phyloP scores from a whole-genome alignment of 1,140 invertebrate genomes.

The Leptinotarsa defecta region DNA sequence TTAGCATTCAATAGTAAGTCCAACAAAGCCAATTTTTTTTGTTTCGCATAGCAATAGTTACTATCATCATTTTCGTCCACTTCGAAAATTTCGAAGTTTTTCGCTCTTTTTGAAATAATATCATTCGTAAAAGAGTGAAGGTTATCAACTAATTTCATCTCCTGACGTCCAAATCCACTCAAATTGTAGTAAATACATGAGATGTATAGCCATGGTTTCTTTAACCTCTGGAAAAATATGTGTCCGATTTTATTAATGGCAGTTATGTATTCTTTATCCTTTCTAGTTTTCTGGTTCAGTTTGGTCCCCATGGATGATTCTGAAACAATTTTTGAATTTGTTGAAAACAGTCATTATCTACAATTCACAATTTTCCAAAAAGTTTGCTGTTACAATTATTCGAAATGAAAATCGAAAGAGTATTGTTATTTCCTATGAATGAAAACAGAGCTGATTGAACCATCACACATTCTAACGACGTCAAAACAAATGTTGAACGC shows the following conservation, averaged over 20 bases:
- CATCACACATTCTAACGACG: no score
- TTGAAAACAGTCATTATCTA: no score
- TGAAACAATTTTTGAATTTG: conserved; percentile 47
- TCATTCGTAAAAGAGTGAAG: conserved; percentile 67
- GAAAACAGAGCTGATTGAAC: no score
- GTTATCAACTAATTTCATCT: conserved; percentile 60
- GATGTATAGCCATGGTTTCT: conserved; percentile 66
- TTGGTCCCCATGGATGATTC: conserved; percentile 83
- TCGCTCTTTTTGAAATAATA: conserved; percentile 50
- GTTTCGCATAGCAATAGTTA: conserved; percentile 42
- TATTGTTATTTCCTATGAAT: no score
- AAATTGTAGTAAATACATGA: conserved; percentile 60
- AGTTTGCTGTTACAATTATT: no score
- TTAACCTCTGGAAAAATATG: conserved; percentile 58
- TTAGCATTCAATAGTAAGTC: conserved; percentile 73
- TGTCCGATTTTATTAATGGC: conserved; percentile 56
- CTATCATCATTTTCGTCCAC: background rate
- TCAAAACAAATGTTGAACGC: no score
- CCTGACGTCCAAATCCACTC: conserved; percentile 51
- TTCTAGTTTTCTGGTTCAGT: conserved; percentile 64
- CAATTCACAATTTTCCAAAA: no score
- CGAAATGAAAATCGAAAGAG: no score
- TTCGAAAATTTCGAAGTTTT: conserved; percentile 28
- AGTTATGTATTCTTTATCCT: conserved; percentile 68
- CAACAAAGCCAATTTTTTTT: conserved; percentile 75